Evolutionary conservation across 2,113 vertebrate genomes (phyloP).

Genomic region (Pyxicephalus adspersus): DNA sequence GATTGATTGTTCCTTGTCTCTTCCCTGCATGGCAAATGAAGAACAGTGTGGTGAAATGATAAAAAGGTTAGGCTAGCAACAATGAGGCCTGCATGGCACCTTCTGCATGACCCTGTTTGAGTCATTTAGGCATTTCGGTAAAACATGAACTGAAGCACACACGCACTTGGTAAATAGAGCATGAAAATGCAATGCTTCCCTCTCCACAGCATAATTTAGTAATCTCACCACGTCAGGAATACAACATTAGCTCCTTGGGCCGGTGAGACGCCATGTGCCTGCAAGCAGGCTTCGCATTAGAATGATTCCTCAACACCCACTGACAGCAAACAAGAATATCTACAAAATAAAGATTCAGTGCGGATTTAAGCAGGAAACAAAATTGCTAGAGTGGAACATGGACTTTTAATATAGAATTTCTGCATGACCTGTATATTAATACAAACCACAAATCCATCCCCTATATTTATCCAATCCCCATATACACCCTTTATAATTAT

Average conservation of each 20-base stretch:
- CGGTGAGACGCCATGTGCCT: slow-evolving; percentile 34
- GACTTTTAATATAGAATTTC: too few species aligned
- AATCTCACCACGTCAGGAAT: slow-evolving; percentile 52
- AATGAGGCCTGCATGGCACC: slow-evolving; percentile 27
- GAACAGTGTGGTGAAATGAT: background rate
- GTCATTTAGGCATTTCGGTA: slow-evolving; percentile 20
- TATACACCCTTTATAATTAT: too few species aligned
- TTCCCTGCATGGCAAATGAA: slow-evolving; percentile 11
- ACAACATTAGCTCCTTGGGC: slow-evolving; percentile 41
- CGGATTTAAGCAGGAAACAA: slow-evolving; percentile 1
- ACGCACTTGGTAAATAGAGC: slow-evolving; percentile 46
- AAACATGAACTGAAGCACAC: slow-evolving; percentile 34
- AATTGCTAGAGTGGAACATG: too few species aligned
- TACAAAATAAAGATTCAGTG: slow-evolving; percentile 19
- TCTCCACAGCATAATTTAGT: slow-evolving; percentile 53
- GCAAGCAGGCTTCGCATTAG: slow-evolving; percentile 45
- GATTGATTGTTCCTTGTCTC: background rate
- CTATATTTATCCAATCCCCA: too few species aligned
- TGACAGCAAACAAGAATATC: slow-evolving; percentile 48
- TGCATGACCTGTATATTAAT: too few species aligned
- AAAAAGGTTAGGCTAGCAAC: background rate
- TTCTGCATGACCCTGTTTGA: slow-evolving; percentile 30
- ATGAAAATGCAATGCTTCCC: slow-evolving; percentile 47
- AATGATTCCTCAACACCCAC: slow-evolving; percentile 22
- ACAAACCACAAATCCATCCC: too few species aligned